phyloP scores from a whole-genome alignment of 2,797 vertebrate species.

The Dermochelys coriacea region DNA sequence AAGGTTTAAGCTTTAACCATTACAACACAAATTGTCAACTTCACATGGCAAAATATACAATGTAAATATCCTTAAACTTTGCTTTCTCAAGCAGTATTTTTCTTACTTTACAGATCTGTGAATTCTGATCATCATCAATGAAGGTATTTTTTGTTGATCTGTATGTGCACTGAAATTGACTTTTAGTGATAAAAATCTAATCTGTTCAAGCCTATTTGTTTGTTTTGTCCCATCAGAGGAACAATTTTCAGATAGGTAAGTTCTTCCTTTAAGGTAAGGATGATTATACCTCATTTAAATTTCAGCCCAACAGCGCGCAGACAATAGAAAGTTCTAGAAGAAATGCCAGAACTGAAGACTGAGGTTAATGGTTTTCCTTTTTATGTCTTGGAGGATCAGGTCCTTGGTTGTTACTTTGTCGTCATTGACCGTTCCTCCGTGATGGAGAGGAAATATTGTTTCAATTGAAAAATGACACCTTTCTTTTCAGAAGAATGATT shows the following conservation, averaged over 20 bases:
- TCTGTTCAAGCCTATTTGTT: no score
- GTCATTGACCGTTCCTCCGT: not conserved
- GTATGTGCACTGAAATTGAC: no score
- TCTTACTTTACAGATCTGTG: no score
- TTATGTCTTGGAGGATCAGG: not conserved
- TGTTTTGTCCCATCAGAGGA: not conserved
- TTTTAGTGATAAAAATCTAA: no score
- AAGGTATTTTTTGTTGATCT: no score
- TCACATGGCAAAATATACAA: no score
- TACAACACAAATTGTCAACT: no score
- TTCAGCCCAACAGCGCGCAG: not conserved
- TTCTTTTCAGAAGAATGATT: not conserved
- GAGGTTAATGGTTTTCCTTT: not conserved
- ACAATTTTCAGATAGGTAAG: not conserved
- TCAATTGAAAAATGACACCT: not conserved
- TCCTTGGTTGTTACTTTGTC: not conserved
- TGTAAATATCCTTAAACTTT: no score
- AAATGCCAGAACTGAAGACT: not conserved
- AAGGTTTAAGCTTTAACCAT: no score
- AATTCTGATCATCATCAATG: no score
- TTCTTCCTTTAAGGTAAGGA: not conserved
- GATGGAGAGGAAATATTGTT: not conserved
- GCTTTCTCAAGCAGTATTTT: no score
- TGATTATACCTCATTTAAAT: not conserved
- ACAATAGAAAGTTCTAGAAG: not conserved